Conservation (phyloP, 92 coral and sea anemone species). For the Epizoanthus fatuus region DNA sequence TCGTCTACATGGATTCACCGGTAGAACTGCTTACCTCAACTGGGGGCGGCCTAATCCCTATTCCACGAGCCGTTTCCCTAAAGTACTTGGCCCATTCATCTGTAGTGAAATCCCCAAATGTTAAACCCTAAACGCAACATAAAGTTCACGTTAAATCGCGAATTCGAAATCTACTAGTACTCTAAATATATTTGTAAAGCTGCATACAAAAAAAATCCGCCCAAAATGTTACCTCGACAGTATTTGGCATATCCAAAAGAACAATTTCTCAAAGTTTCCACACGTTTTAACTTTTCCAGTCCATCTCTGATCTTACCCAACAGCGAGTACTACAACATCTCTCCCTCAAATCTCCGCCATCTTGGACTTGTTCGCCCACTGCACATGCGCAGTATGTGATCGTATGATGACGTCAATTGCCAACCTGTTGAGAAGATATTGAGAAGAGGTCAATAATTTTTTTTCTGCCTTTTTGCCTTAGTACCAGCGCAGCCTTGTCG, state of each 20-base stretch:
- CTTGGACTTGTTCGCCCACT: slow-evolving; percentile 24
- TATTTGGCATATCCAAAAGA: slow-evolving; percentile 36
- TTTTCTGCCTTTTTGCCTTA: no score
- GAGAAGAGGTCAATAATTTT: no score
- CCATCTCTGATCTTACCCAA: background rate
- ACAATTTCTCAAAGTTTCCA: background rate
- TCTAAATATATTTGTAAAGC: background rate
- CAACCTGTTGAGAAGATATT: background rate
- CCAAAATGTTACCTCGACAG: slow-evolving; percentile 23
- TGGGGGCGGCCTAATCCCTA: slow-evolving; percentile 71
- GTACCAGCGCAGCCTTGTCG: no score
- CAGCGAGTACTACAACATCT: background rate
- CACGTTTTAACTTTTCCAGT: background rate
- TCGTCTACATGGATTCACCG: no score
- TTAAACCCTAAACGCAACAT: slow-evolving; percentile 64
- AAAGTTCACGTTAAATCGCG: background rate
- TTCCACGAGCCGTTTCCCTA: slow-evolving; percentile 65
- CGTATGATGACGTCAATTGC: background rate
- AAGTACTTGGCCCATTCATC: slow-evolving; percentile 86
- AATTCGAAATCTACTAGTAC: no score
- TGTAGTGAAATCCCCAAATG: slow-evolving; percentile 87
- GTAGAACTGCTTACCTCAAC: slow-evolving; percentile 75
- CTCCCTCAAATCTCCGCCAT: slow-evolving; percentile 29
- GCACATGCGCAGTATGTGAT: slow-evolving; percentile 17
- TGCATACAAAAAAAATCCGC: background rate